Base-by-base conservation (phyloP, 2,797 vertebrate species). In the Pseudochirops corinnae region DNA sequence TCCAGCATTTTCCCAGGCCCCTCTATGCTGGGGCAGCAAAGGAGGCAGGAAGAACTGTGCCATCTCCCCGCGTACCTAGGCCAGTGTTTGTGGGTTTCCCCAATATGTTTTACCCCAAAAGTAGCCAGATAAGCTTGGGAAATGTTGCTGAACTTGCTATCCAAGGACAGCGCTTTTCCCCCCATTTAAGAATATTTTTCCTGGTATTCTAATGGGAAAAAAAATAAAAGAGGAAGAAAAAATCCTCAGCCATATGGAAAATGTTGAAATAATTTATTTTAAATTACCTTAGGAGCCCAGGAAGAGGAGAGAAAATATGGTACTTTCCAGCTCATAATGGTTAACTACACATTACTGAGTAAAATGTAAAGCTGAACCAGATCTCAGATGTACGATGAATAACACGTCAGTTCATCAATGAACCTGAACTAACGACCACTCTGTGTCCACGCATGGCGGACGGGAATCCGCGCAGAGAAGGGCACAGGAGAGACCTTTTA, bases 251-350 rank as follows among this genome's bases (percentile, higher is more conserved):
- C 3, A 6, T 87, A 50, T 50, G 39, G 74, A 87, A 87, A 87
- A 87, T 87, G 39, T 87, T 87, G 39, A 87, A 87, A 87, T 87
- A 87, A 87, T 87, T 87, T 87, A 87, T 50, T 87, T 87, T 87
- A 87, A 87, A 87, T 87, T 87, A 50, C 74, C 74, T 87, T 46
- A 87, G 24, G 39, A 87, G 74, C 74, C 74, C 26, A 46, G 74
- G 21, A 87, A 87, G 39, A 50, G 2, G 39, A 28, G 74, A 50
- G 24, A 87, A 87, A 87, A 33, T 87, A 87, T 87, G 74, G 21
- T 26, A 87, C 50, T 87, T 87, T 87, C 46, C 39, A 87, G 39
- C 74, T 50, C 21, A 87, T 87, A 26, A 87, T 50, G 9, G 74
- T 50, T 87, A 87, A 87, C 39, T 87, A 87, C 74, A 87, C 21